These are phyloP conservation scores for Porites evermanni DNA, from an alignment of 92 coral and sea anemone species.

Conservation along the genomic window DNA sequence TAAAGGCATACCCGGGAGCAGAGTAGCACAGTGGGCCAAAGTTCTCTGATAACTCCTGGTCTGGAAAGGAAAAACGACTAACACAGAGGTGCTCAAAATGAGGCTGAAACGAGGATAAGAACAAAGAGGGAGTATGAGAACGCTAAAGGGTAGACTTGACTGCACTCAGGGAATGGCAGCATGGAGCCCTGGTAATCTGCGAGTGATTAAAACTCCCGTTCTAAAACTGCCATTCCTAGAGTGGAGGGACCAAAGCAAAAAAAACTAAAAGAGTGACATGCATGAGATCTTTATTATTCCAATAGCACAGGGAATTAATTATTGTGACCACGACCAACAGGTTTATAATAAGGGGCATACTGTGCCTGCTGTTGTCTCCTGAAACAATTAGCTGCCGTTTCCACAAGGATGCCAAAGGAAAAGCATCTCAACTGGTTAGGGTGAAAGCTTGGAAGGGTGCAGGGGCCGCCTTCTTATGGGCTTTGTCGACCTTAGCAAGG, in stretches of 20 bases:
- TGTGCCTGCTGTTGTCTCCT: background rate
- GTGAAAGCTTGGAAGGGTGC: constrained; percentile 1
- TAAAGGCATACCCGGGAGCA: background rate
- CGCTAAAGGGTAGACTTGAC: background rate
- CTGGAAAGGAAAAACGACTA: background rate
- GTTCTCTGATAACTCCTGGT: background rate
- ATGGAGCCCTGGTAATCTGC: background rate
- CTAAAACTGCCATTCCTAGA: background rate
- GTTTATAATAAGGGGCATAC: background rate
- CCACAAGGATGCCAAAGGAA: background rate
- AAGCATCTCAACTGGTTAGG: background rate
- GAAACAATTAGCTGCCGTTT: background rate
- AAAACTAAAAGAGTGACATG: background rate
- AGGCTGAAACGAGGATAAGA: background rate
- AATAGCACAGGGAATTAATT: background rate
- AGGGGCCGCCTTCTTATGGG: constrained; percentile 16
- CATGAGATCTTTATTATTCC: background rate
- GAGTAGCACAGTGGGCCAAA: background rate
- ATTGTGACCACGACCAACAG: background rate
- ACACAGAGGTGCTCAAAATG: background rate
- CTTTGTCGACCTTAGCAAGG: constrained; percentile 38
- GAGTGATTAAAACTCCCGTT: background rate
- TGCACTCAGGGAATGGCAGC: background rate
- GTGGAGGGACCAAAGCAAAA: background rate
- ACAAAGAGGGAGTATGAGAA: background rate